Evolutionary conservation across 37 sponge, comb jelly and placozoan genomes (phyloP), one percentile per base, ranked within the genome.

Genomic region (Cladorhizidae sp.): DNA sequence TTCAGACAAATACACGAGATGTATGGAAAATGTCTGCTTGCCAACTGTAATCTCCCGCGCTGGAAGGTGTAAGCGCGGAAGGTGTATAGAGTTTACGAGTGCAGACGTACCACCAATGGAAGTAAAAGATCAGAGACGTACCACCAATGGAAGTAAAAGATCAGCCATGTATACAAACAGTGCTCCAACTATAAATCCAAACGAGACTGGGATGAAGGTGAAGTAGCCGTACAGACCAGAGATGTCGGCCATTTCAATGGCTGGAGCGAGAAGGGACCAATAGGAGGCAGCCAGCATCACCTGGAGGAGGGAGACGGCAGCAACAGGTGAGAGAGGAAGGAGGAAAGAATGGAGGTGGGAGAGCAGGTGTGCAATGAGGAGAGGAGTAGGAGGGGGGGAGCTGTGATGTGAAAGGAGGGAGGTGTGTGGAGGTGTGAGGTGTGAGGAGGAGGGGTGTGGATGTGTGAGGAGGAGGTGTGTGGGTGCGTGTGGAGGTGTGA

Each of bases 231-330:
- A 95, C 2, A 73, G n/a, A 18, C 92, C 92, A 36, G 92, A 90
- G 43, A 64, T 55, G 29, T 79, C 82, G 22, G 98, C 91, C 78
- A 95, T 79, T 37, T 95, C 96, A 50, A 98, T 87, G 17, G 98
- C 98, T 43, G 98, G 98, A 42, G 87, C 82, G 58, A 98, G 78
- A 37, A 98, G 87, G 0, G 96, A 98, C 98, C 98, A 98, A 71
- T 91, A 98, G 28, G 91, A 91, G 7, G 98, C 98, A 64, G 98
- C 98, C 67, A 98, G 64, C 98, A 98, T 98, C 35, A 98, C 98
- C 94, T 95, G 83, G 8, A 51, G 68, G 56, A 36, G 52, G 35
- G 49, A 45, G 49, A 45, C 5, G 8, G 9, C 5, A 40, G 43
- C n/a, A 70, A 11, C 17, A n/a, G n/a, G n/a, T n/a, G n/a, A n/a